phyloP scores from a whole-genome alignment of 2,113 vertebrate genomes.

The Chinchilla lanigera region DNA sequence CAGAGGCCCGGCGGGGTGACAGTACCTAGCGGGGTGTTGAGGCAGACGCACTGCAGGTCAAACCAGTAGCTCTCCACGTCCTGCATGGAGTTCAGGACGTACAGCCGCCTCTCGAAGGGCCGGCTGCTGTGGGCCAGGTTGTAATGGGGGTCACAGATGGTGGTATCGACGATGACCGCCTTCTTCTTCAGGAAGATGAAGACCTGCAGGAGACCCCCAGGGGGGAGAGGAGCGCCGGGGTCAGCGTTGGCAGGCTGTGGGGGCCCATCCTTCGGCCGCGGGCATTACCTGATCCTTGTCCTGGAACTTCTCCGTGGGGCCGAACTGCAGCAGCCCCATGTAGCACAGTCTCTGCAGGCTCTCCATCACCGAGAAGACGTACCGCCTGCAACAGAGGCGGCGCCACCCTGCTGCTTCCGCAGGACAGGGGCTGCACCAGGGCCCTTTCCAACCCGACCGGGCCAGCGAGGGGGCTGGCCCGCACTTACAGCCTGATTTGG shows the following conservation, averaged over 20 bases:
- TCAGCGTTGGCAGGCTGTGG: fast-evolving
- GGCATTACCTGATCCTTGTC: slow-evolving; percentile 95
- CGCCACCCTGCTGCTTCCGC: background rate
- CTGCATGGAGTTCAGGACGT: slow-evolving; percentile 88
- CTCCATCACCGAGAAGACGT: slow-evolving; percentile 94
- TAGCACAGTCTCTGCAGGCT: slow-evolving; percentile 93
- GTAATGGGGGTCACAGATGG: slow-evolving; percentile 95
- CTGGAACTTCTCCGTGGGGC: slow-evolving; percentile 94
- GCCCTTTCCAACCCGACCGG: background rate
- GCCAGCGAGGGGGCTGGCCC: fast-evolving
- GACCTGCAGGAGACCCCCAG: slow-evolving; percentile 84
- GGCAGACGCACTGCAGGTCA: slow-evolving; percentile 96
- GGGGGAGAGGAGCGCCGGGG: fast-evolving
- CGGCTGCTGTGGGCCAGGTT: slow-evolving; percentile 91
- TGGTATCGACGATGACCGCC: slow-evolving; percentile 93
- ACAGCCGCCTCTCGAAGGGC: slow-evolving; percentile 91
- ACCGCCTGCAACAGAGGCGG: slow-evolving; percentile 87
- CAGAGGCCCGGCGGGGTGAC: fast-evolving
- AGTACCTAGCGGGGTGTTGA: slow-evolving; percentile 95
- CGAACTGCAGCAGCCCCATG: slow-evolving; percentile 97
- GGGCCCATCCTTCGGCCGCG: fast-evolving
- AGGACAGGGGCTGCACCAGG: background rate
- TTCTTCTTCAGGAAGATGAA: slow-evolving; percentile 93
- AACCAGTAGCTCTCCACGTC: slow-evolving; percentile 98
- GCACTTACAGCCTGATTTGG: background rate